These are phyloP conservation scores for Nebria salina DNA, from an alignment of 2,888 invertebrate species.

Conservation along the genomic window DNA sequence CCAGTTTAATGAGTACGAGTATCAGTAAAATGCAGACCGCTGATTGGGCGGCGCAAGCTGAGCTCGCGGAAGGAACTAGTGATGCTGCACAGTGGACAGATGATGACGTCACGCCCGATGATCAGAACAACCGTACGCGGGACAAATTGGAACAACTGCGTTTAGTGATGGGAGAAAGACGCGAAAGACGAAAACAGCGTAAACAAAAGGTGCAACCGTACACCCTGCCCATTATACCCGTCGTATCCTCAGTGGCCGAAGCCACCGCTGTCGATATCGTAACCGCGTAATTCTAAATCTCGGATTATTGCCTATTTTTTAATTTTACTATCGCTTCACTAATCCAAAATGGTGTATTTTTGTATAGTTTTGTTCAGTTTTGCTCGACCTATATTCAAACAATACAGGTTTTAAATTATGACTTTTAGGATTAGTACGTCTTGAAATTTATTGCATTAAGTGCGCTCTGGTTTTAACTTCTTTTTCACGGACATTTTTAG, in stretches of 20 bases:
- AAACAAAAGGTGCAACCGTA: constrained; percentile 77
- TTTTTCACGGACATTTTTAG: too few species aligned
- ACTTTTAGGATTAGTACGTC: too few species aligned
- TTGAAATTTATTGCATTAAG: too few species aligned
- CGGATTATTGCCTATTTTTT: constrained; percentile 36
- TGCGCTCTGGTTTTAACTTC: too few species aligned
- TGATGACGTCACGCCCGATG: constrained; percentile 54
- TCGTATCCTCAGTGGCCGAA: constrained; percentile 57
- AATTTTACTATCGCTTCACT: neutral
- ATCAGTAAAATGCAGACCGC: constrained; percentile 14
- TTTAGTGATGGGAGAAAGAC: constrained; percentile 89
- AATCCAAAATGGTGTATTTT: neutral
- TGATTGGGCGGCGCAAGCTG: constrained; percentile 7
- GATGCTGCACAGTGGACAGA: neutral
- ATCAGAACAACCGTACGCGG: constrained; percentile 65
- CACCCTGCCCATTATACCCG: constrained; percentile 61
- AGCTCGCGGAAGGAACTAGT: neutral
- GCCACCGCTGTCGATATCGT: constrained; percentile 62
- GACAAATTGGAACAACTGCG: constrained; percentile 87
- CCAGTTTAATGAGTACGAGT: constrained; percentile 30
- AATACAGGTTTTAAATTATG: too few species aligned
- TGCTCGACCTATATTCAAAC: neutral
- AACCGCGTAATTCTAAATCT: constrained; percentile 55
- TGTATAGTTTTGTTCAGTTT: neutral
- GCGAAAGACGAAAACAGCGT: constrained; percentile 82